Percentiles rank a stretch among this genome's conserved stretches.
Evolutionary conservation across 2,113 vertebrate genomes (phyloP).

Genomic region (Galbula dea): DNA sequence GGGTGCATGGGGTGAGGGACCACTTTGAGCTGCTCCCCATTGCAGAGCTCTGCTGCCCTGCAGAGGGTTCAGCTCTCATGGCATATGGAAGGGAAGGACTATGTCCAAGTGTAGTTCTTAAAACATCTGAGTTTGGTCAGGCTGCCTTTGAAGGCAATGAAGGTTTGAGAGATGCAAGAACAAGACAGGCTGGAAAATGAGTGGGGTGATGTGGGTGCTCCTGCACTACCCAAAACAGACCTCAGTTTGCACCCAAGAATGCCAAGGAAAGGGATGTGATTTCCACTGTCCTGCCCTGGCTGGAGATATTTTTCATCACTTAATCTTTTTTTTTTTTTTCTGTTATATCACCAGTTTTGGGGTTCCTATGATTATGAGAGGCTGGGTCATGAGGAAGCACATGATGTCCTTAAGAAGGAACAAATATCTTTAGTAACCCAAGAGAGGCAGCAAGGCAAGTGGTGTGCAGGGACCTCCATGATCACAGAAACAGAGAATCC

Average conservation of each 20-base stretch:
- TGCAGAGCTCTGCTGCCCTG: neutral
- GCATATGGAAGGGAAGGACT: neutral
- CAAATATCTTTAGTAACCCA: neutral
- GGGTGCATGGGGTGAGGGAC: accelerated
- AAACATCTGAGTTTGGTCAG: neutral
- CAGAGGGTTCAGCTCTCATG: neutral
- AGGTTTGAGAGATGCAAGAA: neutral
- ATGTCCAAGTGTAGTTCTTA: accelerated
- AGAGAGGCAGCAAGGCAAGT: neutral
- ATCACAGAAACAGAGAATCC: too few species aligned
- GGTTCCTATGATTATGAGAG: neutral
- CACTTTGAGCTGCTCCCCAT: neutral
- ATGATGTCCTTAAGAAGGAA: neutral
- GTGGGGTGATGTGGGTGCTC: neutral
- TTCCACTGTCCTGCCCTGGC: accelerated
- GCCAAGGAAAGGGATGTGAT: neutral
- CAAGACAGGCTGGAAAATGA: neutral
- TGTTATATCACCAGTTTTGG: neutral
- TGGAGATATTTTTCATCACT: neutral
- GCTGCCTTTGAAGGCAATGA: neutral
- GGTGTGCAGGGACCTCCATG: neutral
- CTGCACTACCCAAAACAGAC: neutral
- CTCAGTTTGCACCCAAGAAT: neutral
- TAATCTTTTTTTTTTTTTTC: neutral
- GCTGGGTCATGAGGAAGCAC: neutral